A percentile compares a stretch with the other conserved stretches of the same genome.
Conservation (phyloP, 2,888 invertebrate species). For the Hirtodrosophila duncani region DNA sequence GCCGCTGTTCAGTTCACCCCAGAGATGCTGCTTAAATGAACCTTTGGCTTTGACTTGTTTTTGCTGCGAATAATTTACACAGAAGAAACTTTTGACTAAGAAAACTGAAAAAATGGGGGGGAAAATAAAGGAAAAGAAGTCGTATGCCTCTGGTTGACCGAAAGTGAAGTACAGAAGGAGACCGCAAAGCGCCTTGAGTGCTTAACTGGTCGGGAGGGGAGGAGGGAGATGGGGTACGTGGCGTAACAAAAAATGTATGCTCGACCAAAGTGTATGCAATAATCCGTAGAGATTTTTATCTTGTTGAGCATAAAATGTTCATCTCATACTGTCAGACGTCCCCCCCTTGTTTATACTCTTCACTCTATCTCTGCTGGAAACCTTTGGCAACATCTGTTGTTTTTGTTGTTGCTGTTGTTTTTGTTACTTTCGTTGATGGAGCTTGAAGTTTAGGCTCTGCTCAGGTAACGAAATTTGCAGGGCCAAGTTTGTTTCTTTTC, state of each 20-base stretch:
- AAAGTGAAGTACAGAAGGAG: constrained; percentile 49
- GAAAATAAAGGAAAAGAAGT: constrained; percentile 16
- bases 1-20: not conserved
- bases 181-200: constrained; percentile 61
- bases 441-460: not conserved
- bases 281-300: constrained; percentile 72
- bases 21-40: constrained; percentile 26
- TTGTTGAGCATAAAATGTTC: constrained; percentile 68
- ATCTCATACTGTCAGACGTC: constrained; percentile 25
- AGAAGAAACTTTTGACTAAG: constrained; percentile 58
- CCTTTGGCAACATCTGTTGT: constrained; percentile 44
- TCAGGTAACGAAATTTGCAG: constrained; percentile 32
- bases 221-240: not conserved
- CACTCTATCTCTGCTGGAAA: constrained; percentile 39
- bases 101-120: constrained; percentile 22
- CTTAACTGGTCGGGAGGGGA: constrained; percentile 38
- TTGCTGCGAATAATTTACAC: constrained; percentile 66
- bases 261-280: constrained; percentile 60
- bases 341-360: not conserved
- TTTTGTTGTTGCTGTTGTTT: constrained; percentile 11
- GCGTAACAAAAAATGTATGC: constrained; percentile 57
- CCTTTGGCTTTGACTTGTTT: constrained; percentile 55
- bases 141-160: constrained; percentile 56
- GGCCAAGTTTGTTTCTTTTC: not conserved
- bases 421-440: constrained; percentile 1